These are phyloP conservation scores for Myopa tessellatipennis DNA, from an alignment of 2,888 invertebrate genomes.

Conservation along the genomic window DNA sequence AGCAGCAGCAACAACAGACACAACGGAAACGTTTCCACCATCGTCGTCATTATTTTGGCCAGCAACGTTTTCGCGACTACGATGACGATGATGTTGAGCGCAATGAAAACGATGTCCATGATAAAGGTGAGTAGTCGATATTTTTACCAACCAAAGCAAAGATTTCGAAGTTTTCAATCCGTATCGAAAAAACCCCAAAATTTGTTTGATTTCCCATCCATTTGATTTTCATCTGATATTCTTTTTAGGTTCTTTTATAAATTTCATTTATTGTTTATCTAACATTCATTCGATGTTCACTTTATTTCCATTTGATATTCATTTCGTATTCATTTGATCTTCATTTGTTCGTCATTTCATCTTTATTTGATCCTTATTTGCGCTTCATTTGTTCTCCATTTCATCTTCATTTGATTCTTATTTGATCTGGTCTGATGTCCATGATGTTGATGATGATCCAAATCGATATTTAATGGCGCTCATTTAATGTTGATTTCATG, in stretches of 20 bases:
- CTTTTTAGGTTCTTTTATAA: not conserved
- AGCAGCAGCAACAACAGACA: conserved; percentile 35
- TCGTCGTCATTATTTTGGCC: conserved; percentile 64
- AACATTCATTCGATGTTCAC: no score
- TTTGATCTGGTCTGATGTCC: no score
- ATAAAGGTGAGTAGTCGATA: conserved; percentile 51
- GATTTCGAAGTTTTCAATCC: not conserved
- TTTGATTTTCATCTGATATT: no score
- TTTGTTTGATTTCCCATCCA: not conserved
- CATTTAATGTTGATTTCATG: no score
- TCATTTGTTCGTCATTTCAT: no score
- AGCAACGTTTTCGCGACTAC: conserved; percentile 50
- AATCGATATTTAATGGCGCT: no score
- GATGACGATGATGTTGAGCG: conserved; percentile 46
- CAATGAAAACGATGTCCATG: conserved; percentile 46
- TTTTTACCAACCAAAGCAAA: no score
- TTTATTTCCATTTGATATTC: not conserved
- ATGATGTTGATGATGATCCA: no score
- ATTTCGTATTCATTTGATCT: no score
- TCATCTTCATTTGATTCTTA: no score
- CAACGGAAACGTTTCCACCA: conserved; percentile 61
- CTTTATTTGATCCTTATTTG: no score
- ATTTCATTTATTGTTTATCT: not conserved
- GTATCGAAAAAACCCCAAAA: not conserved
- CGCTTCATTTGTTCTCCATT: no score